Conservation (phyloP, 2,797 vertebrate species). For the Babyrousa celebensis region DNA sequence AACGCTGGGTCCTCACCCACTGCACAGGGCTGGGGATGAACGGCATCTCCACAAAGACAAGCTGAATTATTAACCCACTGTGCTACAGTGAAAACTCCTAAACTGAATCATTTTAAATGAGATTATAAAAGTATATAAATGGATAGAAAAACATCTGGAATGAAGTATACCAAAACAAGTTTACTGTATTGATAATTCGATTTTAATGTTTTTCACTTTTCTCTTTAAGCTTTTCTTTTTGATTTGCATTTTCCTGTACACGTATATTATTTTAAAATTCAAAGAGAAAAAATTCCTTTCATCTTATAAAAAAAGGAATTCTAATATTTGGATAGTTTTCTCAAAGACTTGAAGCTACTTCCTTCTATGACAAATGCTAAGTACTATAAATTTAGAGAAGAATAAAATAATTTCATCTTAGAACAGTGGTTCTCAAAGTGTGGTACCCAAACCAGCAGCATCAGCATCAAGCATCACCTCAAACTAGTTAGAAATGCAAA, state of each 20-base stretch:
- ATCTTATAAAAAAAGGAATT: constrained; percentile 32
- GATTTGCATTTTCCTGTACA: neutral
- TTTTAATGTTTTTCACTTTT: constrained; percentile 57
- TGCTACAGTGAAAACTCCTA: too few relatives aligned
- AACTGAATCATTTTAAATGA: constrained; percentile 24
- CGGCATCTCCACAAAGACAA: too few relatives aligned
- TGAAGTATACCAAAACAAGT: constrained; percentile 49
- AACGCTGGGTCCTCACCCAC: too few relatives aligned
- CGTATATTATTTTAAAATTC: neutral
- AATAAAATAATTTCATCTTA: neutral
- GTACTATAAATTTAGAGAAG: neutral
- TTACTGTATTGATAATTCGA: constrained; percentile 22
- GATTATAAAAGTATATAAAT: constrained; percentile 57
- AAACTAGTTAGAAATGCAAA: constrained; percentile 41
- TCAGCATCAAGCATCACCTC: neutral
- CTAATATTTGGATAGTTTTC: constrained; percentile 29
- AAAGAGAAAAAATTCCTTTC: constrained; percentile 1
- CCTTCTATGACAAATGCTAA: neutral
- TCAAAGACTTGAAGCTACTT: constrained; percentile 35
- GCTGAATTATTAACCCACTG: too few relatives aligned
- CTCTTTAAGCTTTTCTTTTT: constrained; percentile 44
- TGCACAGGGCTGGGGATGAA: too few relatives aligned
- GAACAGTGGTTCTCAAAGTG: neutral
- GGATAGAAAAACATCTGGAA: constrained; percentile 32
- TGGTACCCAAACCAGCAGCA: neutral